These are phyloP conservation scores for Drosophila nigrodunni DNA, from an alignment of 1,140 invertebrate genomes.

Conservation along the genomic window DNA sequence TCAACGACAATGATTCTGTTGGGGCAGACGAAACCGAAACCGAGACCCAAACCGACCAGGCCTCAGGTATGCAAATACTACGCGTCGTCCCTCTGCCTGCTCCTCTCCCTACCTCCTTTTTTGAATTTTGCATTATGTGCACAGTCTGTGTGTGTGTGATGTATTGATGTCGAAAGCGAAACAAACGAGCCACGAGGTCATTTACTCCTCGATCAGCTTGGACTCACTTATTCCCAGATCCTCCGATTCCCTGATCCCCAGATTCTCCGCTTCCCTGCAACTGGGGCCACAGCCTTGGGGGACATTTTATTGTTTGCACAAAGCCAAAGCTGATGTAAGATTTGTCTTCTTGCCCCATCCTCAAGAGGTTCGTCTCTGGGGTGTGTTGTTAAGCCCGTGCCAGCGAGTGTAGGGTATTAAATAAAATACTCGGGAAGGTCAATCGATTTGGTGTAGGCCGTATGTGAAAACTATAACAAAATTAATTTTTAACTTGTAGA, in stretches of 20 bases:
- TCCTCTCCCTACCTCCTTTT: not conserved
- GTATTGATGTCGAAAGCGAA: conserved; percentile 82
- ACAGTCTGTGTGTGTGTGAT: conserved; percentile 67
- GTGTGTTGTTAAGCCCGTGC: conserved; percentile 52
- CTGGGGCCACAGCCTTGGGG: conserved; percentile 69
- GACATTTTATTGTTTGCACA: conserved; percentile 85
- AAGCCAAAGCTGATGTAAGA: conserved; percentile 81
- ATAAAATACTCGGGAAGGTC: not conserved
- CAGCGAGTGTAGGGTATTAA: conserved; percentile 26
- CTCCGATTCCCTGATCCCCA: conserved; percentile 34
- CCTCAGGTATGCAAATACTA: conserved; percentile 82
- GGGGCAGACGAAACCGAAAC: conserved; percentile 58
- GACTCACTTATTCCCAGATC: conserved; percentile 34
- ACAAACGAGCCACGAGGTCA: conserved; percentile 81
- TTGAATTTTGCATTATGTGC: conserved; percentile 11
- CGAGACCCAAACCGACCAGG: conserved; percentile 74
- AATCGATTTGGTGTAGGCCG: not conserved
- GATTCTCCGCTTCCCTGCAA: conserved; percentile 27
- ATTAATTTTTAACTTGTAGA: no score
- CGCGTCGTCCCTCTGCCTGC: conserved; percentile 16
- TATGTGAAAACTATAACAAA: no score
- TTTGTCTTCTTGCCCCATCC: conserved; percentile 54
- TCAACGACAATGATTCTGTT: conserved; percentile 55
- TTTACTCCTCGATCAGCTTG: conserved; percentile 66
- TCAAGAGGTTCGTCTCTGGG: conserved; percentile 51